Percentiles rank a stretch among this genome's conserved stretches.
phyloP scores from a whole-genome alignment of 2,797 vertebrate genomes.

The Onychomys leucogaster region DNA sequence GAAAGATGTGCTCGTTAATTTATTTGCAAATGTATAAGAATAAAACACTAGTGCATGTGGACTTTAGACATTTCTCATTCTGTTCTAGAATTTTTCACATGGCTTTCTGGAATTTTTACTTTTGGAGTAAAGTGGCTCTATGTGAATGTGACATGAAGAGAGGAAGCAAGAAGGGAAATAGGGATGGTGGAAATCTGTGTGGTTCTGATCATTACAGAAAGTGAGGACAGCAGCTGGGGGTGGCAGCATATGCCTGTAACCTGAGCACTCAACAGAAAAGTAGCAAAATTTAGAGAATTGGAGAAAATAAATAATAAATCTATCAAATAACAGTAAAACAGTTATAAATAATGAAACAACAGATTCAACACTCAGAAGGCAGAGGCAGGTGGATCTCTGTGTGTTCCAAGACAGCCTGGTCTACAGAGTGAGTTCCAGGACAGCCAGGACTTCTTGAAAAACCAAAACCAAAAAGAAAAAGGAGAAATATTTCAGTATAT shows the following conservation, averaged over 20 bases:
- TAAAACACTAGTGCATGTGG: constrained; percentile 30
- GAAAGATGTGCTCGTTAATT: neutral
- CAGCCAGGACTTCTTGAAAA: no score
- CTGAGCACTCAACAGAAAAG: neutral
- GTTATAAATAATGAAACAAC: neutral
- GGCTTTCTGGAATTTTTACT: constrained; percentile 25
- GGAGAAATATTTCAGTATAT: neutral
- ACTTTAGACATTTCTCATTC: constrained; percentile 29
- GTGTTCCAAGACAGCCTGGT: no score
- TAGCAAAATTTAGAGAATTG: neutral
- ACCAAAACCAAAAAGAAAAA: no score
- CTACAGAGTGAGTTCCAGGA: no score
- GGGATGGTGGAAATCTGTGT: neutral
- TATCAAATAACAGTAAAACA: neutral
- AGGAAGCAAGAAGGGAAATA: constrained; percentile 27
- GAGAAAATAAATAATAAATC: neutral
- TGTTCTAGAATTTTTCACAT: constrained; percentile 30
- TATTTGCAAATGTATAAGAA: neutral
- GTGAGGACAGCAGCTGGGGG: neutral
- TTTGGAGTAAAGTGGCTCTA: neutral
- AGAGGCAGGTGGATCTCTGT: no score
- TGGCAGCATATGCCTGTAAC: neutral
- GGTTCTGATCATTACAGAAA: constrained; percentile 13
- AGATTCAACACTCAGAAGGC: neutral
- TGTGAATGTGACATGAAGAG: constrained; percentile 30